These are phyloP conservation scores for Lateolabrax maculatus DNA, from an alignment of 2,797 vertebrate genomes.

Conservation along the genomic window DNA sequence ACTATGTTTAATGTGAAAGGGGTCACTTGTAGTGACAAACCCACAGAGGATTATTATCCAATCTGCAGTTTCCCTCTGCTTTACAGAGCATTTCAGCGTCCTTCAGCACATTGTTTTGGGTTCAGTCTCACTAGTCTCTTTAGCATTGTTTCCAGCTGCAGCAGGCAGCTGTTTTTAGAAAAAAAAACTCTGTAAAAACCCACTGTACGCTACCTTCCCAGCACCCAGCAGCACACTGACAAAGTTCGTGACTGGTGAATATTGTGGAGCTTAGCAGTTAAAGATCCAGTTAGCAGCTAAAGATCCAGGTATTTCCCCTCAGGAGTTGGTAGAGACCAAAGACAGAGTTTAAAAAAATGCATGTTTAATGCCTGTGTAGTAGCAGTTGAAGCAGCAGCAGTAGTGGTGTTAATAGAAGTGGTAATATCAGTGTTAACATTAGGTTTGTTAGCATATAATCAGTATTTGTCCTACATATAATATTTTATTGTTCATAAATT, in stretches of 20 bases:
- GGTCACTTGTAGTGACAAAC: neutral
- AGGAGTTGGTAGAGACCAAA: neutral
- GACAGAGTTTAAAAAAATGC: no score
- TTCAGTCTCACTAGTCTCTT: neutral
- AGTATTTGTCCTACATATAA: neutral
- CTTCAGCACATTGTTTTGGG: conserved; percentile 1
- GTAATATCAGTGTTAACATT: neutral
- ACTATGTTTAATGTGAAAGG: neutral
- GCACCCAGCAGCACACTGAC: neutral
- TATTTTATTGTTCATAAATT: neutral
- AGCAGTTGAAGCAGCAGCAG: neutral
- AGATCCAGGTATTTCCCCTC: neutral
- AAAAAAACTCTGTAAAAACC: no score
- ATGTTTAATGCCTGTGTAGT: neutral
- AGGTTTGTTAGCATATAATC: neutral
- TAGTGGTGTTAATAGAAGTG: neutral
- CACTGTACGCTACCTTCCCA: neutral
- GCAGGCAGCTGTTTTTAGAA: neutral
- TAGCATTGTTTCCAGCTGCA: neutral
- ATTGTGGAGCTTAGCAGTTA: no score
- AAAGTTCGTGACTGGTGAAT: neutral
- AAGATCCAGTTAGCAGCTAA: neutral
- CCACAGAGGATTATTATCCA: neutral
- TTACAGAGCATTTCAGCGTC: neutral
- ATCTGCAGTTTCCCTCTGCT: neutral